Conservation (phyloP, 2,797 vertebrate species). For the Lates japonicus region DNA sequence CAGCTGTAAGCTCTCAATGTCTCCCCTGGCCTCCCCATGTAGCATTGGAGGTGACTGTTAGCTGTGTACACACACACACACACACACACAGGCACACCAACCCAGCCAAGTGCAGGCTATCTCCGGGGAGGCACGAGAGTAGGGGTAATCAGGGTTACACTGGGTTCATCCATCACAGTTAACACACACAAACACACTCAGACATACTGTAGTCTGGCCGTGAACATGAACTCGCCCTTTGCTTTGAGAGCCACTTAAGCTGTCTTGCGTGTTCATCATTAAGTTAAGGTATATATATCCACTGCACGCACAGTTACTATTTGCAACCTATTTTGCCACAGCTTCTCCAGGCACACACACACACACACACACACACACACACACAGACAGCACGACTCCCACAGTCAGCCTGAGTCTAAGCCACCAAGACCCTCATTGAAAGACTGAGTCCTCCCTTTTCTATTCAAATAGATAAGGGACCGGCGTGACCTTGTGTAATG, state of each 20-base stretch:
- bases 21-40: constrained; percentile 73
- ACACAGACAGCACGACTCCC: constrained; percentile 31
- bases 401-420: constrained; percentile 16
- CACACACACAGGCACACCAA: constrained; percentile 29
- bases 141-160: constrained; percentile 53
- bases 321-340: background rate
- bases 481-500: constrained; percentile 59
- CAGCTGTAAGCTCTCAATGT: constrained; percentile 78
- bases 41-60: constrained; percentile 80
- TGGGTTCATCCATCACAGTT: constrained; percentile 61
- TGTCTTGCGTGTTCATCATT: constrained; percentile 7
- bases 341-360: background rate
- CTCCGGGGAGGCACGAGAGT: constrained; percentile 63
- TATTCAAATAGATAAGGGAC: constrained; percentile 68
- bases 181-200: constrained; percentile 25
- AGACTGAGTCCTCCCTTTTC: constrained; percentile 68
- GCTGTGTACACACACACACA: constrained; percentile 36
- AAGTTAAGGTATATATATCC: background rate
- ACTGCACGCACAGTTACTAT: constrained; percentile 2
- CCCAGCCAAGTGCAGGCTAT: constrained; percentile 66
- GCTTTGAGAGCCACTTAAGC: constrained; percentile 15
- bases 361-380: constrained; percentile 39
- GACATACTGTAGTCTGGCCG: constrained; percentile 58
- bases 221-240: constrained; percentile 25
- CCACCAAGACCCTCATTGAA: constrained; percentile 48